Evolutionary conservation across 2,797 vertebrate genomes (phyloP).

Genomic region (Cyclopterus lumpus): DNA sequence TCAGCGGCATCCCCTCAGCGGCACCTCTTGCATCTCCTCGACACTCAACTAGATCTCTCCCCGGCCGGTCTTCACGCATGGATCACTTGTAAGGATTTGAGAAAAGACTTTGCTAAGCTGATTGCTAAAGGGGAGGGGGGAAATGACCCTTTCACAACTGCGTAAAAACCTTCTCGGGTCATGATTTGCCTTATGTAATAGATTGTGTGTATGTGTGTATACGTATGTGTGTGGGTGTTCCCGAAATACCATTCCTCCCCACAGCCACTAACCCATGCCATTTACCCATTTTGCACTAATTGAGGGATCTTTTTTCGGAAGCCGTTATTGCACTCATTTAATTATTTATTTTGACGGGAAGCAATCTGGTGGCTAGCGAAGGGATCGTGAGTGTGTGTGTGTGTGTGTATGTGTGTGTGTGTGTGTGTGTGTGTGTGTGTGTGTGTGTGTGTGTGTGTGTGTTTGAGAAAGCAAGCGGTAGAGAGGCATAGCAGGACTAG

Average conservation of each 20-base stretch:
- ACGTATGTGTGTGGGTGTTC: conserved; percentile 52
- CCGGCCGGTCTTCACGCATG: conserved; percentile 59
- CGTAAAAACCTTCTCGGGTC: conserved; percentile 75
- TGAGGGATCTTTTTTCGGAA: conserved; percentile 83
- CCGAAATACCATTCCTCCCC: conserved; percentile 62
- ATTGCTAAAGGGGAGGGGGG: conserved; percentile 73
- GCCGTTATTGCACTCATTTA: conserved; percentile 80
- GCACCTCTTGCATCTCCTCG: conserved; percentile 51
- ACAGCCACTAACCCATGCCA: conserved; percentile 66
- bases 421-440: conserved; percentile 19
- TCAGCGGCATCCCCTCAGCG: conserved; percentile 43
- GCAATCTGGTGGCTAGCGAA: conserved; percentile 78
- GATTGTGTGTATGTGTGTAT: conserved; percentile 42
- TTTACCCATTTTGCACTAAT: conserved; percentile 82
- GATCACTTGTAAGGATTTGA: conserved; percentile 77
- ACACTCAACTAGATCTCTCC: conserved; percentile 64
- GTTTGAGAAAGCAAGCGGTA: neutral
- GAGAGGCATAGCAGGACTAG: conserved; percentile 30
- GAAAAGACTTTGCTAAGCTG: conserved; percentile 80
- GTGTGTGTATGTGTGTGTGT: conserved; percentile 36
- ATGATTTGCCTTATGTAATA: conserved; percentile 80
- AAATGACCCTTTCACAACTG: conserved; percentile 79
- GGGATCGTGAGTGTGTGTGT: conserved; percentile 43
- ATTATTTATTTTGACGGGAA: conserved; percentile 86
- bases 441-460: conserved; percentile 4